Conservation (phyloP, 2,113 vertebrate species). For the Anhinga rufa region DNA sequence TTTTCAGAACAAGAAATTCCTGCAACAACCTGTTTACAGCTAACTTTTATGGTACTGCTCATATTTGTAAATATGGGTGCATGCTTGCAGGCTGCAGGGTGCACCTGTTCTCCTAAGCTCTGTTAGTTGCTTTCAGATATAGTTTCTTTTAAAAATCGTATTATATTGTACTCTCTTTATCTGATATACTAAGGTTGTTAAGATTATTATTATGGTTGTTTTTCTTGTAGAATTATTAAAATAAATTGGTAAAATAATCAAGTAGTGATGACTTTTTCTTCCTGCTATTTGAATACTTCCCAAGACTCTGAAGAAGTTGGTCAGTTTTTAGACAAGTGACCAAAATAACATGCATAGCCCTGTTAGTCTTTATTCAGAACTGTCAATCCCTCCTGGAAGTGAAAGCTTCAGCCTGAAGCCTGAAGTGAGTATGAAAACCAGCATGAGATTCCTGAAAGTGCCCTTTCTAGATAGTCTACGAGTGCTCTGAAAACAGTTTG, state of each 20-base stretch:
- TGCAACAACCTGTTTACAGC: neutral
- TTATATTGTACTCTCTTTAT: neutral
- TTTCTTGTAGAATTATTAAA: neutral
- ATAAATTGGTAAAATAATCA: neutral
- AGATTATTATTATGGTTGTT: neutral
- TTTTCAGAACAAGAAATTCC: neutral
- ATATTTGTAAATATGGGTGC: neutral
- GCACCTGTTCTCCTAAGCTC: neutral
- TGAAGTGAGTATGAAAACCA: neutral
- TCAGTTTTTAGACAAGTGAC: neutral
- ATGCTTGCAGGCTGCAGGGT: neutral
- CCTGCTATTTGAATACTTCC: neutral
- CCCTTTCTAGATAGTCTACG: neutral
- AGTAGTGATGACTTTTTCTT: neutral
- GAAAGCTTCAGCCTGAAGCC: neutral
- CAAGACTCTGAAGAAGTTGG: neutral
- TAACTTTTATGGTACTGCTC: neutral
- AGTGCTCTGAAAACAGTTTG: neutral
- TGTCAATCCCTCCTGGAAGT: neutral
- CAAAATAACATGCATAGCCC: neutral
- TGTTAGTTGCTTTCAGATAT: neutral
- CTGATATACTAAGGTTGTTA: neutral
- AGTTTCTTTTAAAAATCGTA: neutral
- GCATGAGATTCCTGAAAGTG: neutral
- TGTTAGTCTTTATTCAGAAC: neutral